Evolutionary conservation across 2,797 vertebrate genomes (phyloP), one percentile per base, ranked within the genome.

Genomic region (Strix occidentalis): DNA sequence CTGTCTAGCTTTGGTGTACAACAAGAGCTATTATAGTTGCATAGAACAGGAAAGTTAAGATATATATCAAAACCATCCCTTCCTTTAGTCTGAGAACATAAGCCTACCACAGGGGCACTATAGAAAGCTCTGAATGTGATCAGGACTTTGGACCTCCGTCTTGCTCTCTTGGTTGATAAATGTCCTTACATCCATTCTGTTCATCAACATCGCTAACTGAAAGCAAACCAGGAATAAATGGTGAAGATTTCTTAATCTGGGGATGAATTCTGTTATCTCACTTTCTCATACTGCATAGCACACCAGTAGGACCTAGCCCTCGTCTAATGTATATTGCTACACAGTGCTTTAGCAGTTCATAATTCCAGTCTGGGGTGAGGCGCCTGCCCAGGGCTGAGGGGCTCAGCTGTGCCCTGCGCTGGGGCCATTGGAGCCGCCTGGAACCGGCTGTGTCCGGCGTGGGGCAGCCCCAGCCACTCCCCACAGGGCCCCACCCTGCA

Each of bases 361-460:
- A 65, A 65, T 29, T 87, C 46, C 37, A 25, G 7, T 13, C n/a
- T 41, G 13, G 15, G 15, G 1, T 0, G 1, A 70, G n/a, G 21
- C 0, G 1, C 11, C n/a, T 0, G 0, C 16, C 43, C 1, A 0
- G 11, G 57, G 10, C 48, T 80, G 69, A 80, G 31, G 21, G 37
- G 16, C 51, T 65, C 14, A 10, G 41, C 54, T 4, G 3, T 14
- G 35, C 13, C 35, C 25, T 61, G 54, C 1, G 1, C 5, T 45
- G 24, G 20, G 31, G 46, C 43, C 2, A 0, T 10, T 33, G 53
- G 26, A 60, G 19, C 35, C 0, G 0, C 13, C 29, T 6, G 50
- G 45, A 9, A 35, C 35, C 0, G 0, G 5, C 29, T 56, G 29
- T n/a, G 57, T 6, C 19, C 5, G 2, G 29, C 23, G 5, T 0